Conservation (phyloP, 2,113 vertebrate genomes). For the Hipposideros armiger region DNA sequence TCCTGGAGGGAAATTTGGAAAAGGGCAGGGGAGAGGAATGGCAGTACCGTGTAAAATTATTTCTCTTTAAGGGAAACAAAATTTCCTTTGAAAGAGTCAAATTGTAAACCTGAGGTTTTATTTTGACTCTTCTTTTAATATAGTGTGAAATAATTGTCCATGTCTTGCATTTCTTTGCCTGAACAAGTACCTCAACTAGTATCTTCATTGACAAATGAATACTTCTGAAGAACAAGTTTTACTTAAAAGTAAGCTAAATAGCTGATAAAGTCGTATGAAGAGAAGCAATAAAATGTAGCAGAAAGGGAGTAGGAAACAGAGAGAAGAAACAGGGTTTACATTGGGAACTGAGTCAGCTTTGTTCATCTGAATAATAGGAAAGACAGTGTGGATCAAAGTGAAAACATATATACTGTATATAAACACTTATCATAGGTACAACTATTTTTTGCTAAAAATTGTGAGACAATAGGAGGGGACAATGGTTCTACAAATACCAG, state of each 20-base stretch:
- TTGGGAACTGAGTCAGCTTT: background rate
- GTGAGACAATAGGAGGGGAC: background rate
- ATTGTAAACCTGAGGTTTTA: conserved; percentile 42
- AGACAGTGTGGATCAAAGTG: background rate
- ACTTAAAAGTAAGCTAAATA: conserved; percentile 16
- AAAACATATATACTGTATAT: background rate
- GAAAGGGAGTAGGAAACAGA: background rate
- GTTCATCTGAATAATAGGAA: background rate
- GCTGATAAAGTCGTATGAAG: background rate
- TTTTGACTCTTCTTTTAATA: conserved; percentile 26
- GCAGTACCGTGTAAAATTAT: conserved; percentile 17
- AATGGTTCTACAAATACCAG: background rate
- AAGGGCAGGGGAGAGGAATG: background rate
- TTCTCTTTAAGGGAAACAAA: background rate
- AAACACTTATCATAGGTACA: background rate
- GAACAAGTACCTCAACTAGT: background rate
- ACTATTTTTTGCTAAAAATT: background rate
- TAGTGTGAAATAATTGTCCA: background rate
- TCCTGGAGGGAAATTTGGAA: conserved; percentile 21
- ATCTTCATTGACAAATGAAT: background rate
- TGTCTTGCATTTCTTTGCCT: background rate
- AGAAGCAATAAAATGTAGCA: background rate
- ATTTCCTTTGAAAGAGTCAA: conserved; percentile 3
- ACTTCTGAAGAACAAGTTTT: background rate
- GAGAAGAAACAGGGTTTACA: background rate